Evolutionary conservation across 2,113 vertebrate genomes (phyloP), one percentile per base, ranked within the genome.

Genomic region (Tachysurus vachellii): DNA sequence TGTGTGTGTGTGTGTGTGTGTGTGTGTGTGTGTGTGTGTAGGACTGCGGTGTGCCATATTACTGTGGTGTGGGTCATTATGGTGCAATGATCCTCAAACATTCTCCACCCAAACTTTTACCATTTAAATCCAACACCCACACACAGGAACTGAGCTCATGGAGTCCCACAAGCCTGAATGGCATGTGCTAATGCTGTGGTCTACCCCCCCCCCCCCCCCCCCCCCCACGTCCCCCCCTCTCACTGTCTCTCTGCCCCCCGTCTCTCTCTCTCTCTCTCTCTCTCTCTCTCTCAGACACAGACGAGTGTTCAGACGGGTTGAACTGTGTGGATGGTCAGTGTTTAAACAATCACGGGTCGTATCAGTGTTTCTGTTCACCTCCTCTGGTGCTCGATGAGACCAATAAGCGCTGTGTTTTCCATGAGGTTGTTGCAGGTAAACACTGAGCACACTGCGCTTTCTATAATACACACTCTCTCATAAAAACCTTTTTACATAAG

Each of bases 261-360:
- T 47, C 36, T 19, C 50, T 80, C 61, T 59, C 31, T 47, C 42
- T 53, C 44, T 77, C 59, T 76, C n/a, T 16, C 47, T 56, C 64
- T 19, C 64, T 47, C 59, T 70, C 28, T 19, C 56, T 28, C 92
- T 90, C 89, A 97, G 98, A 99, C 94, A 96, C 96, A 68, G 94
- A 99, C 91, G 98, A 99, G 95, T 99, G 98, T 94, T 93, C 95
- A 84, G 97, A 99, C 86, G 96, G 96, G 90, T 95, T 89, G 13
- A 96, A 95, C 89, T 99, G 98, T 91, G 94, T 94, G 14, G 95
- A 95, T 81, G 97, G 97, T 79, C 92, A 97, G 91, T 99, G 98
- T 93, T 54, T 97, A 88, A 99, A 99, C 92, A 97, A 96, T 10
- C 96, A 97, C 47, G 97, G 98, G 57, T 98, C 98, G 44, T 99